These are phyloP conservation scores for Netelia virgata DNA, from an alignment of 2,888 invertebrate species.

Conservation along the genomic window DNA sequence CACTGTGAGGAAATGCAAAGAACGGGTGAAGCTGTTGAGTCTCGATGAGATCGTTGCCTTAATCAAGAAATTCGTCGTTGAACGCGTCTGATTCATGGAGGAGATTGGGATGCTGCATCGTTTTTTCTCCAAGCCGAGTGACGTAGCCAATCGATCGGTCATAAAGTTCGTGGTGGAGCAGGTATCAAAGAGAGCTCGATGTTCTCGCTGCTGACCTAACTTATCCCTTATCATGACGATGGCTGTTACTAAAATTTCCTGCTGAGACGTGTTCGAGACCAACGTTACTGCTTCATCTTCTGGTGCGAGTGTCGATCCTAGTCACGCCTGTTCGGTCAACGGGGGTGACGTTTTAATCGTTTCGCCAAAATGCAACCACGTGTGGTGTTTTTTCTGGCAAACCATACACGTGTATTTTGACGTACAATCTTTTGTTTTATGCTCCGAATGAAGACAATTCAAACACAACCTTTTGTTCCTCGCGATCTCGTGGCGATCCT, in stretches of 20 bases:
- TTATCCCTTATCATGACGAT: not conserved
- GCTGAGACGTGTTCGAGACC: not conserved
- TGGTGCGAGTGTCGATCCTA: not conserved
- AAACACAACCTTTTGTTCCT: not conserved
- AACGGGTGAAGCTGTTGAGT: not conserved
- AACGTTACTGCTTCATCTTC: not conserved
- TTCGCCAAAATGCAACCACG: conserved; percentile 5
- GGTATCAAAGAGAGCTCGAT: not conserved
- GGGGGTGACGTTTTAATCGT: not conserved
- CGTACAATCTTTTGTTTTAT: not conserved
- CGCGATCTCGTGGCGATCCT: not conserved
- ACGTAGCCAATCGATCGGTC: not conserved
- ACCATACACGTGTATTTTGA: conserved; percentile 11
- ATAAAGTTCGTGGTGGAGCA: not conserved
- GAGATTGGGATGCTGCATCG: not conserved
- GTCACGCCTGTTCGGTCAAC: not conserved
- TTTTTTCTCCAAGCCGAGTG: not conserved
- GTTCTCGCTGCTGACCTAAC: not conserved
- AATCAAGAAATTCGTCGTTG: not conserved
- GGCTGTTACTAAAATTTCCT: not conserved
- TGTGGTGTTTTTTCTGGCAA: conserved; percentile 23
- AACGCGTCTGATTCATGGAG: not conserved
- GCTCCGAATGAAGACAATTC: not conserved
- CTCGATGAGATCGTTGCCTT: not conserved
- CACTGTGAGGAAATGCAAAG: not conserved